phyloP scores from a whole-genome alignment of 2,113 vertebrate species.

The Microcebus griseorufus region DNA sequence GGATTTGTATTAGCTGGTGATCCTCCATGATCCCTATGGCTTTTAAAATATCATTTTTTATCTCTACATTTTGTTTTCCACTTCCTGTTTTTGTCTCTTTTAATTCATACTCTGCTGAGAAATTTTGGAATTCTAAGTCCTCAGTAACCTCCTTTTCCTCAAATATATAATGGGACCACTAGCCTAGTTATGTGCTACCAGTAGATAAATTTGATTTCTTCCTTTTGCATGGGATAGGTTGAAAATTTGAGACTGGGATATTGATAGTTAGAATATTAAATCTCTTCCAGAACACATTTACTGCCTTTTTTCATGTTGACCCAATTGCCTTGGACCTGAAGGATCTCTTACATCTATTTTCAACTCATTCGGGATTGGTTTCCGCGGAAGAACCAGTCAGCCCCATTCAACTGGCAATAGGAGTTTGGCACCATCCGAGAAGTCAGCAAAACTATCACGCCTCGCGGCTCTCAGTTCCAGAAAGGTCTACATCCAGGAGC shows the following conservation, averaged over 20 bases:
- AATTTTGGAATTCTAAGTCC: not conserved
- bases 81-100: not conserved
- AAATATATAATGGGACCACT: not conserved
- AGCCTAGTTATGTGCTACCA: not conserved
- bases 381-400: not conserved
- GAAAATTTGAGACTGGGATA: not conserved
- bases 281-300: not conserved
- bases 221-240: not conserved
- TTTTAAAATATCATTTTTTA: not conserved
- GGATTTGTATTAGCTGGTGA: slow-evolving; percentile 10
- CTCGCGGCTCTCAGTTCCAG: not conserved
- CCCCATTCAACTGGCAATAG: accelerated
- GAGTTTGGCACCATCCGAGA: not conserved
- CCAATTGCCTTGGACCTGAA: not conserved
- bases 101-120: not conserved
- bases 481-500: not conserved
- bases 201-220: slow-evolving; percentile 13
- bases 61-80: not conserved
- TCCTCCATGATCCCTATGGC: not conserved
- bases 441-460: not conserved
- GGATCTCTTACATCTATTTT: not conserved
- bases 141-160: not conserved
- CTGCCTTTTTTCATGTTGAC: not conserved
- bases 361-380: not conserved
- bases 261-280: not conserved